phyloP scores from a whole-genome alignment of 2,888 invertebrate species.

The Neoascia interrupta region DNA sequence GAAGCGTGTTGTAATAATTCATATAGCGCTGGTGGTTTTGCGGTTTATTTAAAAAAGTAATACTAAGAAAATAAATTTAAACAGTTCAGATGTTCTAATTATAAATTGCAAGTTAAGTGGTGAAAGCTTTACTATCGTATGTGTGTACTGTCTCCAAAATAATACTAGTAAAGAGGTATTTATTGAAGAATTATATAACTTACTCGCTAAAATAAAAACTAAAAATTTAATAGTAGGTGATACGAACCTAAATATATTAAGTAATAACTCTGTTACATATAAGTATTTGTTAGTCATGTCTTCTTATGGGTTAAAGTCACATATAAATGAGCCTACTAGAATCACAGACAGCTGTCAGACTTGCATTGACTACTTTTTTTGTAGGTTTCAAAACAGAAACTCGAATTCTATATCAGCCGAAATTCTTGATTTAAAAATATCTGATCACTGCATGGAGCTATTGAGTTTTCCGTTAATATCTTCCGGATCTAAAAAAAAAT shows the following conservation, averaged over 20 bases:
- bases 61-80: too few species aligned
- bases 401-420: background rate
- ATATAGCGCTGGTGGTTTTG: slow-evolving; percentile 10
- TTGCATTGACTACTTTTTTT: slow-evolving; percentile 4
- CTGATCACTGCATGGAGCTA: slow-evolving; percentile 7
- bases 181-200: background rate
- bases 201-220: background rate
- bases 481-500: too few species aligned
- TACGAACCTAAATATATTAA: slow-evolving; percentile 5
- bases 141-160: background rate
- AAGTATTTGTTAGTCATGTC: too few species aligned
- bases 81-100: background rate
- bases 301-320: slow-evolving; percentile 9
- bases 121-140: background rate
- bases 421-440: slow-evolving; percentile 5
- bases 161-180: background rate
- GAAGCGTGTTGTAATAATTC: background rate
- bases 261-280: too few species aligned
- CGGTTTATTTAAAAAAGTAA: slow-evolving; percentile 17
- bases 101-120: background rate
- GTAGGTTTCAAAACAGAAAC: background rate
- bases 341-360: slow-evolving; percentile 1
- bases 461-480: too few species aligned
- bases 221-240: slow-evolving; percentile 12
- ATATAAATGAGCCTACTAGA: slow-evolving; percentile 13